A percentile compares a stretch with the other conserved stretches of the same genome.
phyloP scores from a whole-genome alignment of 2,888 invertebrate species.

The Tridacna gigas region DNA sequence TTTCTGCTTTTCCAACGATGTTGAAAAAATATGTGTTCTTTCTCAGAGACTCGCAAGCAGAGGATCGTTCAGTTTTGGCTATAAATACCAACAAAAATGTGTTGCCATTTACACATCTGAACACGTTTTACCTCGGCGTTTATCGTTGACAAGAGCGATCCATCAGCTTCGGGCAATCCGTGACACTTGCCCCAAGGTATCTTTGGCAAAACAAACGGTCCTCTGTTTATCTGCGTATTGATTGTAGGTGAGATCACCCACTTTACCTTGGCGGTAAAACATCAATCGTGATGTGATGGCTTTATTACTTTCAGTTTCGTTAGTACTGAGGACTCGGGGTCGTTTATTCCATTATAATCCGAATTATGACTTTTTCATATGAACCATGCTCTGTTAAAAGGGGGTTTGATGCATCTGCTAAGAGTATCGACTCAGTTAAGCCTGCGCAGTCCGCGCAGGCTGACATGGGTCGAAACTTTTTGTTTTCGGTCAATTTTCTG shows the following conservation, averaged over 20 bases:
- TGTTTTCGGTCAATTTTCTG: too few relatives aligned
- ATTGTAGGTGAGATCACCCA: neutral
- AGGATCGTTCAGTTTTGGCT: neutral
- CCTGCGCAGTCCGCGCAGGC: too few relatives aligned
- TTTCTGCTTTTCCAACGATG: too few relatives aligned
- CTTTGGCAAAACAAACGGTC: constrained; percentile 19
- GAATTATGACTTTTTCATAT: too few relatives aligned
- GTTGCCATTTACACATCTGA: constrained; percentile 25
- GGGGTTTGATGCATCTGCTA: too few relatives aligned
- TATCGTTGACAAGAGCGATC: constrained; percentile 21
- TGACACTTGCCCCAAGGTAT: constrained; percentile 34
- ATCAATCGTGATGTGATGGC: constrained; percentile 27
- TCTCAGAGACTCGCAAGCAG: too few relatives aligned
- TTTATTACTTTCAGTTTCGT: constrained; percentile 16
- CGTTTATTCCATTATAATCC: neutral
- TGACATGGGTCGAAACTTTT: too few relatives aligned
- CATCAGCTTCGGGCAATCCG: constrained; percentile 32
- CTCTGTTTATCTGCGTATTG: constrained; percentile 21
- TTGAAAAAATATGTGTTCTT: too few relatives aligned
- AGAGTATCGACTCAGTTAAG: too few relatives aligned
- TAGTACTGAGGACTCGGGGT: neutral
- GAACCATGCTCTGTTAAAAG: too few relatives aligned
- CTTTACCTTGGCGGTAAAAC: constrained; percentile 26
- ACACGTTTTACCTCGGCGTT: constrained; percentile 31
- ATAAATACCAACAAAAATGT: constrained; percentile 26